Conservation (phyloP, 2,888 invertebrate species). For the Pandemis heparana region DNA sequence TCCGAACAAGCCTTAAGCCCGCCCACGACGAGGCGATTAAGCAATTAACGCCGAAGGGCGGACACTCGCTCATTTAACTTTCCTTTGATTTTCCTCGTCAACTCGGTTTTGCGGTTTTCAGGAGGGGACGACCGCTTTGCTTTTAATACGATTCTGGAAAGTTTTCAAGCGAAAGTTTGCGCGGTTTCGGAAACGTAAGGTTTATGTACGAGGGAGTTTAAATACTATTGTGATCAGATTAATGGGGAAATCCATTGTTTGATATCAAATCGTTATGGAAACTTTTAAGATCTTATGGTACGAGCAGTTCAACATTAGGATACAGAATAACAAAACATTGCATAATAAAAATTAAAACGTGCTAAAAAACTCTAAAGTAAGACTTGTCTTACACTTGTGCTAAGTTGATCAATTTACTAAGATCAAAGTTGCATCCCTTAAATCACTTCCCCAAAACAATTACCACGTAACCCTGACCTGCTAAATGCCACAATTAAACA, state of each 20-base stretch:
- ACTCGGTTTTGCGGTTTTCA: constrained; percentile 61
- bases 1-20: constrained; percentile 52
- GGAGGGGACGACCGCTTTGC: constrained; percentile 41
- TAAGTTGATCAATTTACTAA: background rate
- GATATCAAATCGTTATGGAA: background rate
- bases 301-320: background rate
- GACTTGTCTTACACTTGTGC: no score
- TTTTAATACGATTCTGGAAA: constrained; percentile 38
- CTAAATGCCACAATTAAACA: constrained; percentile 67
- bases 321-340: no score
- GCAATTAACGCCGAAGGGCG: constrained; percentile 83
- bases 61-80: constrained; percentile 74
- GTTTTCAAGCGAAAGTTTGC: constrained; percentile 26
- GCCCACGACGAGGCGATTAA: constrained; percentile 77
- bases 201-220: constrained; percentile 7
- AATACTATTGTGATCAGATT: constrained; percentile 8
- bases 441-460: constrained; percentile 41
- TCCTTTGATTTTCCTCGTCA: constrained; percentile 68
- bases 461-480: constrained; percentile 53
- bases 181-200: constrained; percentile 31
- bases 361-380: no score
- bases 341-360: no score
- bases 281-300: background rate
- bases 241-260: background rate
- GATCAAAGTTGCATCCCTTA: background rate